Conservation (phyloP, 2,113 vertebrate species). For the Myiozetetes cayanensis region DNA sequence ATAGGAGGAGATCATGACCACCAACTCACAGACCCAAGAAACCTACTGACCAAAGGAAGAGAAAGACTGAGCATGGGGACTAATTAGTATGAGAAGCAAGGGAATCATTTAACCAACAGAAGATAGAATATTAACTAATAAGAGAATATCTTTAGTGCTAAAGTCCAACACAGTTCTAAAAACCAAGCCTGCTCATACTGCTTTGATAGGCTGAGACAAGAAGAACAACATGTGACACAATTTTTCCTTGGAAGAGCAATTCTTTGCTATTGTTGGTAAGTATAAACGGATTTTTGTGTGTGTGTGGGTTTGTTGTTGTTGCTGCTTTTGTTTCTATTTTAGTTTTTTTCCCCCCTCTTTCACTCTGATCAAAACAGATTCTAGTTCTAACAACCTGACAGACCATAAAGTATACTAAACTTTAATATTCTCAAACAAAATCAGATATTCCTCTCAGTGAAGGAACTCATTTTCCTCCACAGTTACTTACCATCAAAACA, state of each 20-base stretch:
- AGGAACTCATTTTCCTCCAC: not conserved
- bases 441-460: not conserved
- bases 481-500: not conserved
- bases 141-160: not conserved
- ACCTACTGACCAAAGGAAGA: not conserved
- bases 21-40: not conserved
- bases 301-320: not conserved
- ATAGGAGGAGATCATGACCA: not conserved
- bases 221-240: not conserved
- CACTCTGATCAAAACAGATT: not conserved
- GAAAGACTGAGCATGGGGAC: not conserved
- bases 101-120: not conserved
- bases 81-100: not conserved
- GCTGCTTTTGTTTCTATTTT: not conserved
- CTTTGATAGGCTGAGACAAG: not conserved
- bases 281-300: not conserved
- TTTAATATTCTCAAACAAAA: not conserved
- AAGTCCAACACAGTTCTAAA: not conserved
- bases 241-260: not conserved
- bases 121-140: not conserved
- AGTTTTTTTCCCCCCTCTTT: too few species aligned
- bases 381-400: not conserved
- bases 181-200: not conserved
- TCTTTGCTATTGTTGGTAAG: not conserved
- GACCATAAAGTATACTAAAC: not conserved